Evolutionary conservation across 2,113 vertebrate species (phyloP).

Genomic region (Ploceus nigricollis): DNA sequence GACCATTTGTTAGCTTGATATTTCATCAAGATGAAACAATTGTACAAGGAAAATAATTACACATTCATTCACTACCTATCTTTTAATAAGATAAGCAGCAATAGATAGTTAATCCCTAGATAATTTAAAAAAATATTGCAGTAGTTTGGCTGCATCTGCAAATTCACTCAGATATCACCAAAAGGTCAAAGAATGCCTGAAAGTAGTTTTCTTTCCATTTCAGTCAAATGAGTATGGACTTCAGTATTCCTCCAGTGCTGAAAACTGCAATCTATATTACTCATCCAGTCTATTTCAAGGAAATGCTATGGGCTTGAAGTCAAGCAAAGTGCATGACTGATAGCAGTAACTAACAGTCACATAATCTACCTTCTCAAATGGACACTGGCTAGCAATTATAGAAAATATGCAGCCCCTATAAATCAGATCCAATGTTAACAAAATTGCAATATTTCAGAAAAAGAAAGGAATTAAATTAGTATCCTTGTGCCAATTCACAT

Average conservation of each 20-base stretch:
- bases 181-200: constrained; percentile 27
- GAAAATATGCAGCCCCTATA: background rate
- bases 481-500: background rate
- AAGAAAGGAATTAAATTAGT: background rate
- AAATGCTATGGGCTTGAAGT: background rate
- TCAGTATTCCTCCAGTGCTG: background rate
- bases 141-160: background rate
- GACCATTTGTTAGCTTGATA: background rate
- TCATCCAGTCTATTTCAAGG: constrained; percentile 1
- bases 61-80: background rate
- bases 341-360: background rate
- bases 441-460: background rate
- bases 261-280: constrained; percentile 14
- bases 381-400: background rate
- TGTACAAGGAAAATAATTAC: background rate
- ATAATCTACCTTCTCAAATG: background rate
- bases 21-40: background rate
- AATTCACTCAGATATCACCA: background rate
- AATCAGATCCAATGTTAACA: background rate
- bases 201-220: constrained; percentile 34
- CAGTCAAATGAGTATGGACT: constrained; percentile 19
- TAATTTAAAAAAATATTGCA: background rate
- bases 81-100: background rate
- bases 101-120: background rate
- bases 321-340: background rate